Evolutionary conservation across 2,888 invertebrate species (phyloP).

Genomic region (Zeuzera pyrina): DNA sequence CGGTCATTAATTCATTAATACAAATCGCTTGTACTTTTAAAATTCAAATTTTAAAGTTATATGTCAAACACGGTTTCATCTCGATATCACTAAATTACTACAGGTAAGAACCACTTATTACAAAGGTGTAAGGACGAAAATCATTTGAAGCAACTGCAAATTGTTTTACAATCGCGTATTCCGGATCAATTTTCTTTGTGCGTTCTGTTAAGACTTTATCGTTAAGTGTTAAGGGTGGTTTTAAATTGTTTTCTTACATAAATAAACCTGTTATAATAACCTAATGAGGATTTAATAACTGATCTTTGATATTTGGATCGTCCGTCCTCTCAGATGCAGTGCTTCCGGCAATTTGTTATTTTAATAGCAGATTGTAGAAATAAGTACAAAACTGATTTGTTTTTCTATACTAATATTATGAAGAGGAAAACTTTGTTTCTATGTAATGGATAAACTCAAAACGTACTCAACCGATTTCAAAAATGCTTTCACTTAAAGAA

Average conservation of each 20-base stretch:
- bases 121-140: no score
- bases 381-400: slow-evolving; percentile 12
- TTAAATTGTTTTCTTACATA: slow-evolving; percentile 10
- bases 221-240: slow-evolving; percentile 10
- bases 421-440: no score
- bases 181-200: slow-evolving; percentile 9
- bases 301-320: slow-evolving; percentile 37
- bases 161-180: slow-evolving; percentile 20
- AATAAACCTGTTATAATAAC: slow-evolving; percentile 29
- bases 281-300: slow-evolving; percentile 64
- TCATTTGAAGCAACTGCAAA: slow-evolving; percentile 12
- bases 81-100: no score
- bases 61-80: no score
- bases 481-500: neutral
- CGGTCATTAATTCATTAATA: no score
- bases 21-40: no score
- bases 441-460: no score
- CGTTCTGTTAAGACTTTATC: slow-evolving; percentile 9
- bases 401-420: no score
- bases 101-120: no score
- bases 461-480: no score
- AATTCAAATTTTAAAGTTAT: no score
- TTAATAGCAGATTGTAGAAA: slow-evolving; percentile 32
- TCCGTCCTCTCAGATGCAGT: slow-evolving; percentile 36
- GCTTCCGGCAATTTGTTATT: slow-evolving; percentile 51